Percentiles rank a stretch among this genome's conserved stretches.
phyloP scores from a whole-genome alignment of 2,888 invertebrate species.

The Trypoxylon attenuatum region DNA sequence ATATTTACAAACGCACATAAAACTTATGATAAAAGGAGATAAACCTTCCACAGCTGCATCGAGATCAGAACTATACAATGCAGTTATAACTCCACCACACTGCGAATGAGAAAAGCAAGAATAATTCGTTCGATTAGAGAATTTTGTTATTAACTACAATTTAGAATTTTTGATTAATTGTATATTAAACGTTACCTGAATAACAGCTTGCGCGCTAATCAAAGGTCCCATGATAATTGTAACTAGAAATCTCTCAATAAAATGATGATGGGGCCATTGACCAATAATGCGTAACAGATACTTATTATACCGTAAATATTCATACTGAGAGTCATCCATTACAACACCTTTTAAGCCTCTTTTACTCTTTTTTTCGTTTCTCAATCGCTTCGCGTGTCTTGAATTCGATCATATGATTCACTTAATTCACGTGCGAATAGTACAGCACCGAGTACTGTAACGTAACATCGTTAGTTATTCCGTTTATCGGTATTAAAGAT shows the following conservation, averaged over 20 bases:
- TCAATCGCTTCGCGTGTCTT: neutral
- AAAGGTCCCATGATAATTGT: constrained; percentile 37
- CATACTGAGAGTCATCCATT: constrained; percentile 37
- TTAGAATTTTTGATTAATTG: neutral
- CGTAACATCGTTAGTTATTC: constrained; percentile 15
- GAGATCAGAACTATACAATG: constrained; percentile 14
- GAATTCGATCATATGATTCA: too few species aligned
- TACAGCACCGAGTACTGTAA: neutral
- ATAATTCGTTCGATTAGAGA: neutral
- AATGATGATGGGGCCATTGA: constrained; percentile 57
- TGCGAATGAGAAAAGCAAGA: too few species aligned
- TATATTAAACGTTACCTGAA: constrained; percentile 56
- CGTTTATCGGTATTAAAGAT: constrained; percentile 9
- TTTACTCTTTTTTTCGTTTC: too few species aligned
- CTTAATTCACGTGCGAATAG: neutral
- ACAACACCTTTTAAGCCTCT: too few species aligned
- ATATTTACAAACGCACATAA: constrained; percentile 41
- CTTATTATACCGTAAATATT: constrained; percentile 35
- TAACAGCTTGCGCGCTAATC: constrained; percentile 39
- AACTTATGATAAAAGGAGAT: constrained; percentile 37
- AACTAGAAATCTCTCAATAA: constrained; percentile 36
- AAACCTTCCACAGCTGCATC: constrained; percentile 38
- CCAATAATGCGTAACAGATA: constrained; percentile 43
- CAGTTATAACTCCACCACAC: constrained; percentile 35
- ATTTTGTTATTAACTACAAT: neutral